Percentiles rank a stretch among this genome's conserved stretches.
Evolutionary conservation across 92 coral and sea anemone species (phyloP).

Genomic region (Paragorgia papillata): DNA sequence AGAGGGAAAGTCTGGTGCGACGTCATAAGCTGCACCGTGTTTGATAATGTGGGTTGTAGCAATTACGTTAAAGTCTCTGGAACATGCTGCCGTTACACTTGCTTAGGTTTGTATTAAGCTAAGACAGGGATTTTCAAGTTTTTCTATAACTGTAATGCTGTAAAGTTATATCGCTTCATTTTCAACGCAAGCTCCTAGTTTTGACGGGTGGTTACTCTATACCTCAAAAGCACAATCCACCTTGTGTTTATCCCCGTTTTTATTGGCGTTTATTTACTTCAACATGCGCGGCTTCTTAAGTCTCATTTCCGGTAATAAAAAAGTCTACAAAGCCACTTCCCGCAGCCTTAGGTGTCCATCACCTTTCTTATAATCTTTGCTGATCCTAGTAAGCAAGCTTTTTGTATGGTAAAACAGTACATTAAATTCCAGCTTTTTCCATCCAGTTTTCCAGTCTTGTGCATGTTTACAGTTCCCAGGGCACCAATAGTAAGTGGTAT

Average conservation of each 20-base stretch:
- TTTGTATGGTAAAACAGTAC: slow-evolving; percentile 25
- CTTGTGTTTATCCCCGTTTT: no score
- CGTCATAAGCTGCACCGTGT: slow-evolving; percentile 34
- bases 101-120: slow-evolving; percentile 39
- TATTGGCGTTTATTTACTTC: no score
- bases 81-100: slow-evolving; percentile 30
- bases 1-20: slow-evolving; percentile 27
- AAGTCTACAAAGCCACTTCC: no score
- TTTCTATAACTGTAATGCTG: no score
- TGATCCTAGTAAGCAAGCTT: slow-evolving; percentile 48
- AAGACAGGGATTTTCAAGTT: no score
- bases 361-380: slow-evolving; percentile 47
- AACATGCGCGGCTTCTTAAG: no score
- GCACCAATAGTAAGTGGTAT: slow-evolving; percentile 38
- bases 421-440: slow-evolving; percentile 19
- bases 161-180: no score
- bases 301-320: no score
- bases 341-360: slow-evolving; percentile 34
- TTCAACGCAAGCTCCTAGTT: no score
- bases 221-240: no score
- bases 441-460: slow-evolving; percentile 15
- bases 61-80: slow-evolving; percentile 38
- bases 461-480: slow-evolving; percentile 36
- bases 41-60: slow-evolving; percentile 38
- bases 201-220: no score